Base-by-base conservation (phyloP, 35 echinoderm and acorn worm species). In the Anneissia japonica region DNA sequence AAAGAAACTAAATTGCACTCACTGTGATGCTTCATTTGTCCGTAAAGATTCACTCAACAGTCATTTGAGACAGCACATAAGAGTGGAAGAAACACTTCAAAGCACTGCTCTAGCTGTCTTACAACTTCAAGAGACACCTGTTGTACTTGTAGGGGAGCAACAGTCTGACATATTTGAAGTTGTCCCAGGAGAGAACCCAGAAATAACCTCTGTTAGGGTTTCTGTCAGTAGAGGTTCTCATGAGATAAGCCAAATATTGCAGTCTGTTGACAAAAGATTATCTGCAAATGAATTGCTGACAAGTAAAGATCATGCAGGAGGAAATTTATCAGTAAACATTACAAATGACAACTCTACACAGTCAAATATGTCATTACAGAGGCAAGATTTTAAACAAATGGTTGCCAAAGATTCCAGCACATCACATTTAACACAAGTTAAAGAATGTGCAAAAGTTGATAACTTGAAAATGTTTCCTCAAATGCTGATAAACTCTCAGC, bases 21-120 rank as follows among this genome's bases (percentile, higher is more conserved):
- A 38, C 3, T 81, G 79, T 40, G 79, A 81, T 81, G 79, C 79
- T 35, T 38, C 79, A 40, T 81, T 81, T 39, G 79, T 81, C 0
- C 34, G 79, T 4, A 37, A 38, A 40, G 79, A 81, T 40, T 81
- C 79, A 23, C 38, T 81, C 9, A 36, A 39, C 36, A 81, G 79
- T 40, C 79, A 81, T 30, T 3, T 38, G 3, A 4, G 79, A 81
- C 79, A 81, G 23, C 79, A 81, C 23, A 26, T 9, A 9, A 14
- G 6, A 81, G 40, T 81, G n/a, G 79, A 81, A 26, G n/a, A 81
- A 30, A 21, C 79, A 10, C 36, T 81, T 35, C 34, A 81, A 39
- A 81, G 79, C 40, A 81, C 79, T 4, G 79, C 79, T 30, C 79
- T 81, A 10, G 79, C 79, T 38, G 79, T 81, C 12, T 39, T 81